A percentile compares a stretch with the other conserved stretches of the same genome.
These are phyloP conservation scores for Linnaemya vulpina DNA, from an alignment of 2,888 invertebrate species.

Conservation along the genomic window DNA sequence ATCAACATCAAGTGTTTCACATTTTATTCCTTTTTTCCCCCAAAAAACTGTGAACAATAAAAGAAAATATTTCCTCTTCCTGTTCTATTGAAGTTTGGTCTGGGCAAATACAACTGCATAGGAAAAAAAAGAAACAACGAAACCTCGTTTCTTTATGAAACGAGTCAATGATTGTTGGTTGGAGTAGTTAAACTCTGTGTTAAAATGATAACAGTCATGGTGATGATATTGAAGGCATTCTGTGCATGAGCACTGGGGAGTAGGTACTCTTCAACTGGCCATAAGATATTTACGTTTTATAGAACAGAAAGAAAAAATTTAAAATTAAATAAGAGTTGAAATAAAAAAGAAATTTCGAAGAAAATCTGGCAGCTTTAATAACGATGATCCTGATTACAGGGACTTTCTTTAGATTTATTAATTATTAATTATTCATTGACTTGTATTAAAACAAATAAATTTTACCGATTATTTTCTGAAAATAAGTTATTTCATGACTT, in stretches of 20 bases:
- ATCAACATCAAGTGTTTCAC: conserved; percentile 50
- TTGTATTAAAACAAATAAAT: too few relatives aligned
- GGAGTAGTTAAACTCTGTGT: conserved; percentile 22
- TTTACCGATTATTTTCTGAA: too few relatives aligned
- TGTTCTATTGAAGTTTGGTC: conserved; percentile 25
- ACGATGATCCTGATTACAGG: too few relatives aligned
- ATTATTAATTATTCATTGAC: too few relatives aligned
- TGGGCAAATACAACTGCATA: not conserved
- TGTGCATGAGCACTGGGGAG: not conserved
- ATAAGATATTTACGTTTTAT: conserved; percentile 66
- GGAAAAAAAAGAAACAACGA: conserved; percentile 52
- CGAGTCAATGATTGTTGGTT: not conserved
- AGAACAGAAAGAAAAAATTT: conserved; percentile 23
- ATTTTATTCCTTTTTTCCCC: conserved; percentile 57
- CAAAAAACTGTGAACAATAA: conserved; percentile 29
- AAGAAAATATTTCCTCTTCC: conserved; percentile 57
- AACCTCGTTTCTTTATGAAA: conserved; percentile 44
- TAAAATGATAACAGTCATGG: conserved; percentile 16
- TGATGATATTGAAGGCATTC: not conserved
- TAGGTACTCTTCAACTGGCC: conserved; percentile 1
- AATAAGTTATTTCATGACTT: too few relatives aligned
- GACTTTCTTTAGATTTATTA: too few relatives aligned
- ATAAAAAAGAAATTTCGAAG: not conserved
- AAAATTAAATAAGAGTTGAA: conserved; percentile 39
- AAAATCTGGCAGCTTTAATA: too few relatives aligned